Evolutionary conservation across 2,888 invertebrate genomes (phyloP).

Genomic region (Opisthograptis luteolata): DNA sequence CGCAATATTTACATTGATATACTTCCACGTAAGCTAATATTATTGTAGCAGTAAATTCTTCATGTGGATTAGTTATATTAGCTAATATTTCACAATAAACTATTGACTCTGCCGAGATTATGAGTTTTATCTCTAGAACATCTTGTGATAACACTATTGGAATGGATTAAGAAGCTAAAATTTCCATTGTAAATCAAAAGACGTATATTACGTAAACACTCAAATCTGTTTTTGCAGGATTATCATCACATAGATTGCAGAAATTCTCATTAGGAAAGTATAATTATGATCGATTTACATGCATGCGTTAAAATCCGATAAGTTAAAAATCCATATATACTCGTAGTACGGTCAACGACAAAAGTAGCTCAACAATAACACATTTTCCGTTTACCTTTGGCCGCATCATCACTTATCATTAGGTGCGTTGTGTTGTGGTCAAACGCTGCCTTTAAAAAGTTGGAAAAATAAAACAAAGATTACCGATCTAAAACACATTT

Average conservation of each 20-base stretch:
- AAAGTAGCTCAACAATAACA: no score
- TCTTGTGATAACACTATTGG: conserved; percentile 52
- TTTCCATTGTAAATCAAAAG: conserved; percentile 62
- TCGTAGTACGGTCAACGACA: no score
- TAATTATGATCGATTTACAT: conserved; percentile 6
- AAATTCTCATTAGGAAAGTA: background rate
- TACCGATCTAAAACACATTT: no score
- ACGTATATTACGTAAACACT: conserved; percentile 25
- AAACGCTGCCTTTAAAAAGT: no score
- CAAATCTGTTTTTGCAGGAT: conserved; percentile 15
- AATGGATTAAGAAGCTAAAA: conserved; percentile 56
- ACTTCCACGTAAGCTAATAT: conserved; percentile 49
- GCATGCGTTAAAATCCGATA: conserved; percentile 6
- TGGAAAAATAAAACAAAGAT: no score
- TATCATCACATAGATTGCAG: background rate
- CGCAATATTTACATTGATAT: conserved; percentile 32
- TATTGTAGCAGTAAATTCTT: conserved; percentile 51
- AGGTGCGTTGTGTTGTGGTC: no score
- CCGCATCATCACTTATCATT: no score
- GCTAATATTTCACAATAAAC: conserved; percentile 58
- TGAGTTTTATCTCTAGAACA: conserved; percentile 54
- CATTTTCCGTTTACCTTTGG: no score
- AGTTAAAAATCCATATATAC: no score
- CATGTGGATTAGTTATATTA: conserved; percentile 43
- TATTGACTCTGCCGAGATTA: conserved; percentile 59